phyloP scores from a whole-genome alignment of 2,888 invertebrate genomes.

The Lordiphosa fenestrarum region DNA sequence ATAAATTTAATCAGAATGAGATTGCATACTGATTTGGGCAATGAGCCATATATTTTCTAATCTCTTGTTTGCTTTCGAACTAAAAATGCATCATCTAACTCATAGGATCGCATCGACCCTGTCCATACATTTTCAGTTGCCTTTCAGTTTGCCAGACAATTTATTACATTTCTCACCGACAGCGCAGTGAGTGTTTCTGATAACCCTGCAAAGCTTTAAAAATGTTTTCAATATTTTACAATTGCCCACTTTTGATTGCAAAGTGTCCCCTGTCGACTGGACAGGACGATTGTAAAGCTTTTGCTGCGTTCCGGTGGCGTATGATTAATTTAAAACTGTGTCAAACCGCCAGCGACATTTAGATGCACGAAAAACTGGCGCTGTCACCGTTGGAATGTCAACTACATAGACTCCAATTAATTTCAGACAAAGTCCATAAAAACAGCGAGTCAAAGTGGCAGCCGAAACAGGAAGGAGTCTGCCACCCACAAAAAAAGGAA shows the following conservation, averaged over 20 bases:
- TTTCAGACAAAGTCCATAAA: conserved; percentile 72
- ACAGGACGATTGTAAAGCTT: conserved; percentile 34
- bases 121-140: too few species aligned
- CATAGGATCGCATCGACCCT: too few species aligned
- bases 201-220: conserved; percentile 9
- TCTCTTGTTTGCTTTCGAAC: too few species aligned
- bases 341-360: conserved; percentile 58
- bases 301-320: conserved; percentile 53
- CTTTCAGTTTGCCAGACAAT: too few species aligned
- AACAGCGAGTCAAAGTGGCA: conserved; percentile 43
- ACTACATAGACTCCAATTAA: conserved; percentile 67
- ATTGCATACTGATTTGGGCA: too few species aligned
- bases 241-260: conserved; percentile 30
- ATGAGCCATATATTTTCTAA: too few species aligned
- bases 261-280: conserved; percentile 3
- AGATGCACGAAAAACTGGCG: conserved; percentile 19
- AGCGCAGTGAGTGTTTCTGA: too few species aligned
- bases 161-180: too few species aligned
- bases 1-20: too few species aligned
- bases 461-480: too few species aligned
- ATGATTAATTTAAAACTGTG: conserved; percentile 73
- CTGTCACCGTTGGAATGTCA: conserved; percentile 56
- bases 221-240: conserved; percentile 43
- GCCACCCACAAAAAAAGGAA: neutral
- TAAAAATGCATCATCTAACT: too few species aligned